Percentiles rank a stretch among this genome's conserved stretches.
These are phyloP conservation scores for Zosterops japonicus DNA, from an alignment of 2,113 vertebrate species.

Conservation along the genomic window DNA sequence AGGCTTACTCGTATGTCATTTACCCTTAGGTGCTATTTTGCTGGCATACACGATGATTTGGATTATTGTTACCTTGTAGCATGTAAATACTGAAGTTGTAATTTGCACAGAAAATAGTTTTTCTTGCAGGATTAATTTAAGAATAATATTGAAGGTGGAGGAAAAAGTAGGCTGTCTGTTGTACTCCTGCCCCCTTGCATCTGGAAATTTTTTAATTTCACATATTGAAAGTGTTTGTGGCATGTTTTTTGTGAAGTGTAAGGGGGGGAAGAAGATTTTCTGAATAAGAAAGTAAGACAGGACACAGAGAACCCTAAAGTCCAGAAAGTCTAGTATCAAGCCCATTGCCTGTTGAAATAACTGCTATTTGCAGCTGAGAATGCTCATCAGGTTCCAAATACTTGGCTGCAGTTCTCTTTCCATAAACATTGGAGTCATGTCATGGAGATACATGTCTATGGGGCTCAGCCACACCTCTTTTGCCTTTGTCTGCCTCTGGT, in stretches of 20 bases:
- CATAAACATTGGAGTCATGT: conserved; percentile 52
- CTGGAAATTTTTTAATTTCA: not conserved
- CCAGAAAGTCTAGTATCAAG: not conserved
- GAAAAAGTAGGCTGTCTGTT: not conserved
- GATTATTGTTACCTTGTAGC: not conserved
- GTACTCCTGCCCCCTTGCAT: not conserved
- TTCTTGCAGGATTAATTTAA: not conserved
- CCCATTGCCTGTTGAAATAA: not conserved
- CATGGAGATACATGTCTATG: not conserved
- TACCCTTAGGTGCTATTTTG: not conserved
- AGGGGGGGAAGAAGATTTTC: not conserved
- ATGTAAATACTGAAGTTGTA: not conserved
- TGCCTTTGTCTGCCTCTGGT: not conserved
- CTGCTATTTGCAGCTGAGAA: conserved; percentile 22
- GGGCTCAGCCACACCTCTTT: conserved; percentile 29
- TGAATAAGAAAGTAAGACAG: not conserved
- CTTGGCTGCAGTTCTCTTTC: conserved; percentile 15
- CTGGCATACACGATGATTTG: not conserved
- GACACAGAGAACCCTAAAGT: not conserved
- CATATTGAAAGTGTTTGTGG: not conserved
- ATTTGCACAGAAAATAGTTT: not conserved
- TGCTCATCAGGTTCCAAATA: conserved; percentile 46
- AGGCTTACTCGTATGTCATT: not conserved
- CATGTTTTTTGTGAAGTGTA: not conserved
- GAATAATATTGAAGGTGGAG: not conserved